These are phyloP conservation scores for Eptatretus burgeri DNA, from an alignment of 2,113 vertebrate species.

Conservation along the genomic window DNA sequence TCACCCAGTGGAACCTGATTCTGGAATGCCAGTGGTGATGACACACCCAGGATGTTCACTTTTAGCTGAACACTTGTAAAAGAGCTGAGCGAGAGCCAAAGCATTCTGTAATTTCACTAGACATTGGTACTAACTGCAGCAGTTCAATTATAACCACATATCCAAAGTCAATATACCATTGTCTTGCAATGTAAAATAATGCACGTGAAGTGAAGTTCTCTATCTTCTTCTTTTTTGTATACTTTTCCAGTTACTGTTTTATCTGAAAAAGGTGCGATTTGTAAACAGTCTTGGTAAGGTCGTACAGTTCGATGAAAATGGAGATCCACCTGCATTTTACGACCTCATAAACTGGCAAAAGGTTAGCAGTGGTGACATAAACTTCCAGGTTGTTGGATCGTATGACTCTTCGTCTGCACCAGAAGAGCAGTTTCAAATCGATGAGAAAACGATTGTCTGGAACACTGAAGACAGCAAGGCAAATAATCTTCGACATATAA, in stretches of 20 bases:
- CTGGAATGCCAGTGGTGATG: too few species aligned
- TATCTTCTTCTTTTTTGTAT: too few species aligned
- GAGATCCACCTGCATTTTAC: slow-evolving; percentile 18
- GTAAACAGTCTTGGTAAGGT: slow-evolving; percentile 15
- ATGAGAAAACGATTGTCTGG: slow-evolving; percentile 16
- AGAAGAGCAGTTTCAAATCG: slow-evolving; percentile 17
- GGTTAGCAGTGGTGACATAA: slow-evolving; percentile 13
- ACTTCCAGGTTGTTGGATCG: slow-evolving; percentile 21
- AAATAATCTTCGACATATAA: slow-evolving; percentile 7
- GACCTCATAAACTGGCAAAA: slow-evolving; percentile 25
- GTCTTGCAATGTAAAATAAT: too few species aligned
- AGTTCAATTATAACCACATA: too few species aligned
- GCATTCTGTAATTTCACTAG: too few species aligned
- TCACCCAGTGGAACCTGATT: too few species aligned
- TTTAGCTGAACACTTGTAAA: too few species aligned
- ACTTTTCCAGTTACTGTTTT: slow-evolving; percentile 15
- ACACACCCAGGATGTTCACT: too few species aligned
- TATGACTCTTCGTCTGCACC: slow-evolving; percentile 20
- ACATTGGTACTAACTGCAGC: too few species aligned
- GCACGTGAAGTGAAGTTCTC: too few species aligned
- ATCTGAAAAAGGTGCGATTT: slow-evolving; percentile 18
- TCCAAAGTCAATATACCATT: too few species aligned
- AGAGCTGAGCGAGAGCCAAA: too few species aligned
- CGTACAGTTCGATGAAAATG: slow-evolving; percentile 22
- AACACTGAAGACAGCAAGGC: slow-evolving; percentile 15